A percentile compares a stretch with the other conserved stretches of the same genome.
Evolutionary conservation across 2,113 vertebrate genomes (phyloP).

Genomic region (Lamprotornis superbus): DNA sequence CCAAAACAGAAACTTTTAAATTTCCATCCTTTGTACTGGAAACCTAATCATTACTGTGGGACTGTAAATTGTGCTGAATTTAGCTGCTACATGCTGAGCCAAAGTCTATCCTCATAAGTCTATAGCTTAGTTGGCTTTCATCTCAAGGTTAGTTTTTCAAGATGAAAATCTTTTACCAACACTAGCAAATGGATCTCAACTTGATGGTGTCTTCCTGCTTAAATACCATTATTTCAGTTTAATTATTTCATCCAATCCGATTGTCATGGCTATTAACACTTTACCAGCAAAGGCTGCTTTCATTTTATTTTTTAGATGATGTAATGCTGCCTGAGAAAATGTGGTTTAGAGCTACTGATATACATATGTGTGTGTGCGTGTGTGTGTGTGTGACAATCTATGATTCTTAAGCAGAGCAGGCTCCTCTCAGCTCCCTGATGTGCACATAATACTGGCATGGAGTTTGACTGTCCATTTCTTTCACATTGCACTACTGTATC

Average conservation of each 20-base stretch:
- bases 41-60: background rate
- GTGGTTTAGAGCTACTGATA: background rate
- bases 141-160: background rate
- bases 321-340: background rate
- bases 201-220: background rate
- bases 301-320: background rate
- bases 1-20: background rate
- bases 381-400: background rate
- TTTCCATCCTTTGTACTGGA: background rate
- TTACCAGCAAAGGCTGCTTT: background rate
- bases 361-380: background rate
- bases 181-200: background rate
- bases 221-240: background rate
- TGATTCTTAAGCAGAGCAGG: background rate
- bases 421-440: background rate
- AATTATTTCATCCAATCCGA: conserved; percentile 3
- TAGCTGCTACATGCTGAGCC: background rate
- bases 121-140: background rate
- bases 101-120: background rate
- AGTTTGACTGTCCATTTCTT: background rate
- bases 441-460: background rate
- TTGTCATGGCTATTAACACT: background rate
- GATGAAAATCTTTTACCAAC: background rate
- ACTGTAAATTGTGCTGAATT: background rate
- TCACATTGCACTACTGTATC: background rate